These are phyloP conservation scores for Nanorana parkeri DNA, from an alignment of 2,113 vertebrate genomes.

Conservation along the genomic window DNA sequence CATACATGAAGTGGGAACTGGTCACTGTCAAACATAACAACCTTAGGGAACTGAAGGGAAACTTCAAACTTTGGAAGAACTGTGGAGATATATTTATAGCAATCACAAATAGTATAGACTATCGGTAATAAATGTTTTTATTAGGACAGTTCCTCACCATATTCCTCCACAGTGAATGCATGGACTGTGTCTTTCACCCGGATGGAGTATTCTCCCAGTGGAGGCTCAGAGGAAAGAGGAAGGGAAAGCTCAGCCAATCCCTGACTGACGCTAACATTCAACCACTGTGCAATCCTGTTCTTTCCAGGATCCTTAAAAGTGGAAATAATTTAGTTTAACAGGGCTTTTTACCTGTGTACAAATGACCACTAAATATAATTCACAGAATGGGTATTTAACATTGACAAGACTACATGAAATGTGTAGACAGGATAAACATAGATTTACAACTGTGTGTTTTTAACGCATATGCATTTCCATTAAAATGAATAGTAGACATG, in stretches of 20 bases:
- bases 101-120: no score
- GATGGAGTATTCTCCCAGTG: constrained; percentile 59
- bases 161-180: constrained; percentile 64
- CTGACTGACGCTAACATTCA: constrained; percentile 54
- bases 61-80: constrained; percentile 68
- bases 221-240: constrained; percentile 62
- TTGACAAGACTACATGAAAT: no score
- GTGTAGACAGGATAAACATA: no score
- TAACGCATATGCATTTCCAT: no score
- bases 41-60: constrained; percentile 63
- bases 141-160: constrained; percentile 54
- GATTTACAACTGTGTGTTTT: no score
- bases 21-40: constrained; percentile 61
- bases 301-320: constrained; percentile 62
- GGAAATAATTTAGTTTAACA: not conserved
- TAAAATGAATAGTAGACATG: no score
- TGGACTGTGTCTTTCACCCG: constrained; percentile 37
- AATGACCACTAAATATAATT: not conserved
- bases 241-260: constrained; percentile 66
- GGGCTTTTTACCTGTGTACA: no score
- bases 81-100: constrained; percentile 39
- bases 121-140: not conserved
- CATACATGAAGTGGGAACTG: constrained; percentile 53
- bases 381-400: no score
- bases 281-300: constrained; percentile 63